Base-by-base conservation (phyloP, 2,888 invertebrate species). In the Ceramica pisi region DNA sequence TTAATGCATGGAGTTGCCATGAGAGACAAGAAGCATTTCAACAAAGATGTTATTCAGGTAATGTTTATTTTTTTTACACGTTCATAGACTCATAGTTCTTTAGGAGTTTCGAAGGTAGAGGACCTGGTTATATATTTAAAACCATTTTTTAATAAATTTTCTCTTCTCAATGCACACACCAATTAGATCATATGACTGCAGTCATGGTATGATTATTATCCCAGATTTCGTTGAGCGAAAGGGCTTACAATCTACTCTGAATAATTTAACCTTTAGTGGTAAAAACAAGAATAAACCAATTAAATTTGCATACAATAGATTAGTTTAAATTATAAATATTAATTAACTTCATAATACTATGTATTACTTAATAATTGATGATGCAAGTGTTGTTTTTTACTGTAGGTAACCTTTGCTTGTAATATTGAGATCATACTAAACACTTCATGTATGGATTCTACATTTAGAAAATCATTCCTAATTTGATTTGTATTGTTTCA, bases 1-100 rank as follows among this genome's bases (percentile, higher is more conserved):
- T 90, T 98, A 46, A 98, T 98, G 97, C 98, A 98, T 91, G 98
- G 98, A 12, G 97, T 97, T 60, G 97, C 97, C 1, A 98, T 98
- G 97, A 96, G 98, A 74, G 97, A 97, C 46, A 97, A 96, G 91
- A 96, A 96, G 48, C 95, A 97, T 81, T 98, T 97, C 88, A 97
- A 96, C 78, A 95, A 96, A 79, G 98, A 98, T 91, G 90, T 96
- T 1, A 93, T 98, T 61, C 97, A 97, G 93, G 97, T 85, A 19
- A 55, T 48, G 35, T 31, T 63, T 26, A 14, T 19, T 21, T n/a
- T 57, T 21, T n/a, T 50, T 41, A n/a, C 21, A 16, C 31, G 9
- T 4, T 19, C 31, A 4, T 9, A 53, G 9, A n/a, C n/a, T 31
- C 5, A 31, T 2, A 5, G 31, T 31, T 62, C 2, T 8, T 4